Base-by-base conservation (phyloP, 1,140 invertebrate genomes). In the Micrasema minimum region DNA sequence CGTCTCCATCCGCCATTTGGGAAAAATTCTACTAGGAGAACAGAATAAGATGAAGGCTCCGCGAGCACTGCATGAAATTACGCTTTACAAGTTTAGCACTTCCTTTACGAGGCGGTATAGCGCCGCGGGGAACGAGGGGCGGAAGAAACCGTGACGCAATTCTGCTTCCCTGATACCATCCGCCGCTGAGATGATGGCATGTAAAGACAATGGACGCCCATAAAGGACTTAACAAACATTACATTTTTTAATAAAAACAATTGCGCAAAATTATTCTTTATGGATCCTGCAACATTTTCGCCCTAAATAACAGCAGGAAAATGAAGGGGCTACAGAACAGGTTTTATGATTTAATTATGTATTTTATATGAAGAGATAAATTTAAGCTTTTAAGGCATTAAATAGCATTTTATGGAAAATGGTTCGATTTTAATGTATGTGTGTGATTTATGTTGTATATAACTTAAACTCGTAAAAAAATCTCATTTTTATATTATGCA, bases 21-120 rank as follows among this genome's bases (percentile, higher is more conserved):
- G 65, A 71, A 71, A 66, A 71, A 55, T 51, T 26, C 7, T 53
- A 53, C 59, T 59, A 55, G 69, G 53, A 38, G 50, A 64, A 31
- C 18, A 64, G 62, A 61, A 71, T 71, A 64, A 68, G 71, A 62
- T 55, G 71, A 64, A 72, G 48, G 71, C 57, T 43, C 11, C 48
- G 69, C 11, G 38, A 55, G 61, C 62, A 75, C 70, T 75, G 74
- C 70, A 75, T 75, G 70, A 75, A 75, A 75, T 75, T 75, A 75
- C 74, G 74, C 55, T 75, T 75, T 75, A 75, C 74, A 75, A 72
- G 74, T 75, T 75, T 75, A 75, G 70, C 74, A 70, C 74, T 72
- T 75, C 74, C 74, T 75, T 75, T 75, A 75, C 50, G 69, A 66
- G 26, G 26, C 61, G 69, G 72, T 73, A 59, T 59, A 66, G 22